A percentile compares a stretch with the other conserved stretches of the same genome.
phyloP scores from a whole-genome alignment of 1,140 invertebrate species.

The Triops cancriformis region DNA sequence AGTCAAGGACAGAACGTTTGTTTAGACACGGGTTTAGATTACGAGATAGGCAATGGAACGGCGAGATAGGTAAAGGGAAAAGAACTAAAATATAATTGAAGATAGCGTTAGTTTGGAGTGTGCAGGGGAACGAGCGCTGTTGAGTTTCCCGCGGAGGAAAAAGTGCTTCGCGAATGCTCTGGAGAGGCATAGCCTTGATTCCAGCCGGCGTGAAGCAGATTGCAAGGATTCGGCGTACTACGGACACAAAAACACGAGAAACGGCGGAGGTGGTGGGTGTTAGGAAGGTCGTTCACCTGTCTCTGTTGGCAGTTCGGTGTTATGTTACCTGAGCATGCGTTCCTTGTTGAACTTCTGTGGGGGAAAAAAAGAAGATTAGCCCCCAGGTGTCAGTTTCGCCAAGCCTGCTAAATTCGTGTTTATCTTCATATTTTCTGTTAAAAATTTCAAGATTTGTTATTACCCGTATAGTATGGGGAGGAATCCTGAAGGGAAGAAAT shows the following conservation, averaged over 20 bases:
- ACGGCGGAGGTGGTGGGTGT: neutral
- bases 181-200: no score
- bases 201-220: neutral
- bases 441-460: no score
- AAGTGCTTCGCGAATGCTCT: no score
- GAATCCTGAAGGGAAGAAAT: no score
- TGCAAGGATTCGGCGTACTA: neutral
- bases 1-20: neutral
- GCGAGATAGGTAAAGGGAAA: neutral
- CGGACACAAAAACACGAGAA: neutral
- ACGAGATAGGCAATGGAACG: neutral
- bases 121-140: no score
- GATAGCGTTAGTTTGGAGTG: no score
- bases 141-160: no score
- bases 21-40: neutral
- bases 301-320: neutral
- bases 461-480: no score
- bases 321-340: neutral
- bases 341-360: neutral
- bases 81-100: no score
- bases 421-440: no score
- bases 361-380: neutral
- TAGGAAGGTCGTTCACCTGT: neutral
- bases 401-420: no score
- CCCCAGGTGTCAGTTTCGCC: no score